Base-by-base conservation (phyloP, 2,797 vertebrate genomes). In the Lemur catta region DNA sequence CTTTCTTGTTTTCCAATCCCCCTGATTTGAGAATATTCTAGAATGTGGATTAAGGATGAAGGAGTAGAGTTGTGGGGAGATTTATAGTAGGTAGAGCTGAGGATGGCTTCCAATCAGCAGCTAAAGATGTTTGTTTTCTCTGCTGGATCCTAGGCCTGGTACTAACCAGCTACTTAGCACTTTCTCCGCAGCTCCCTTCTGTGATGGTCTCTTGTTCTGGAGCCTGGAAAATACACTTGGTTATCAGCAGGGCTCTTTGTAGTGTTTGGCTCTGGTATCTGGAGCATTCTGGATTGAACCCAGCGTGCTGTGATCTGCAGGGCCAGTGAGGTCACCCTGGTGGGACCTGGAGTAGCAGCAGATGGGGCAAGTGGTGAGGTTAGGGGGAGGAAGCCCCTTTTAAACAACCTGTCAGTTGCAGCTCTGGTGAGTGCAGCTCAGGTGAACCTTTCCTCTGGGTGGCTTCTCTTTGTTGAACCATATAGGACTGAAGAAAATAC, bases 211-310 rank as follows among this genome's bases (percentile, higher is more conserved):
- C 50, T 94, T 89, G 43, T 82, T 94, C 52, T 80, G 91, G 75
- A 92, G 82, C 69, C 52, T 92, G 79, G 79, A 89, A 94, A 95
- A 86, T 84, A 91, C 28, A 84, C 80, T 96, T 76, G 63, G 69
- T 38, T 78, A 48, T 93, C 89, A 89, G 86, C 59, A 84, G 93
- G 84, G 75, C 89, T 94, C 41, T 97, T 94, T 97, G 91, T 91
- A 89, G 91, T 91, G 59, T 87, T 95, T 96, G 93, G 84, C 84
- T 89, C 41, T 94, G 80, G 46, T 85, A 50, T 81, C 46, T 81
- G 91, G 79, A 94, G 69, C 52, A 46, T 84, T 94, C 75, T 92
- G 86, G 84, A 48, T 46, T 50, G 75, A 72, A 46, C 28, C 75
- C 84, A 96, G 30, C 28, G 7, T 28, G 33, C 71, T 82, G 28